Percentiles rank a stretch among this genome's conserved stretches.
phyloP scores from a whole-genome alignment of 1,140 invertebrate species.

The Diorhabda elongata region DNA sequence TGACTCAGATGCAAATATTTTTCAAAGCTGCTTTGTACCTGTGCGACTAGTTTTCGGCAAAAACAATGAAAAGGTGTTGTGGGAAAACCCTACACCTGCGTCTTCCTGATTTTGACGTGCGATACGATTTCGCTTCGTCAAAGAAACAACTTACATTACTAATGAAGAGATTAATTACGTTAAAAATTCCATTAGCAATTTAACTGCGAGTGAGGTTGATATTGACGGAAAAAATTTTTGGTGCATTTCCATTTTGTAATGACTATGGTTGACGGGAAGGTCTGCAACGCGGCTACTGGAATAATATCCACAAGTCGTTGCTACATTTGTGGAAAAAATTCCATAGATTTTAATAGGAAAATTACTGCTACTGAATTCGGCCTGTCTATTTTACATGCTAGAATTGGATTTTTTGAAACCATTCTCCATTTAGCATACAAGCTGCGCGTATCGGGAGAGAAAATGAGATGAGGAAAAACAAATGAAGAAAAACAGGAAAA shows the following conservation, averaged over 20 bases:
- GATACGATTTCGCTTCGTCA: conserved; percentile 38
- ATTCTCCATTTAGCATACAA: no score
- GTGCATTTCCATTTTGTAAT: conserved; percentile 38
- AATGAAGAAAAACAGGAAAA: no score
- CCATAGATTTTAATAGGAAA: conserved; percentile 40
- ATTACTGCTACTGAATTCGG: no score
- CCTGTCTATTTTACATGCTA: no score
- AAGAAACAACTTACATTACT: conserved; percentile 36
- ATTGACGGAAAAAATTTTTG: conserved; percentile 4
- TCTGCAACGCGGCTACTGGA: conserved; percentile 44
- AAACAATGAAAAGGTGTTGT: conserved; percentile 33
- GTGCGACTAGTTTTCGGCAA: conserved; percentile 35
- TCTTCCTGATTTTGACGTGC: conserved; percentile 40
- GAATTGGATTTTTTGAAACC: no score
- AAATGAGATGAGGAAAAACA: no score
- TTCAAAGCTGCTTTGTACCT: conserved; percentile 41
- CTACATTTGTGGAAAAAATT: conserved; percentile 42
- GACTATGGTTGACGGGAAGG: conserved; percentile 47
- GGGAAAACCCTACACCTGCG: conserved; percentile 39
- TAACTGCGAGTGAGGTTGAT: conserved; percentile 1
- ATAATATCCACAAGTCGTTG: conserved; percentile 41
- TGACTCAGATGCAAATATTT: conserved; percentile 36
- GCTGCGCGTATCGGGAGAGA: no score
- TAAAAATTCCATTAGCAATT: conserved; percentile 13
- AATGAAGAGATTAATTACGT: conserved; percentile 34